A percentile compares a stretch with the other conserved stretches of the same genome.
Evolutionary conservation across 2,888 invertebrate genomes (phyloP).

Genomic region (Drosophila pseudotakahashii): DNA sequence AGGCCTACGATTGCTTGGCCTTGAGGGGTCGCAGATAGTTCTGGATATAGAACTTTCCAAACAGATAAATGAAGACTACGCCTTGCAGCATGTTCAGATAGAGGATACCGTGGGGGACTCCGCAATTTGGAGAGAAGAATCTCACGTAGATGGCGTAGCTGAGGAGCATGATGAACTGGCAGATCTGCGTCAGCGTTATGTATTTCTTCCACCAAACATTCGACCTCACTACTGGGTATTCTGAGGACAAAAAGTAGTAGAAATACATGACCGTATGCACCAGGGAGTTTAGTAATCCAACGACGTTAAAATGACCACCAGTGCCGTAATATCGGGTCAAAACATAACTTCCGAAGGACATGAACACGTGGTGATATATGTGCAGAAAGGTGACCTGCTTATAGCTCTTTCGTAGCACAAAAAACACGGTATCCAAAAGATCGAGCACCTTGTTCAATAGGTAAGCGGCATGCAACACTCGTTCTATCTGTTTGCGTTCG

Average conservation of each 20-base stretch:
- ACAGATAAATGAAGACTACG: conserved; percentile 41
- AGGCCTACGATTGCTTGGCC: conserved; percentile 4
- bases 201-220: conserved; percentile 91
- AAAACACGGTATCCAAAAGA: conserved; percentile 61
- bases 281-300: conserved; percentile 89
- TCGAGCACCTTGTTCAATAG: conserved; percentile 53
- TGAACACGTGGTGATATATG: conserved; percentile 59
- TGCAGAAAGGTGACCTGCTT: conserved; percentile 61
- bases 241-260: conserved; percentile 91
- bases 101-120: conserved; percentile 22
- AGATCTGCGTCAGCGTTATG: conserved; percentile 92
- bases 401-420: conserved; percentile 60
- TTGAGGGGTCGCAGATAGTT: conserved; percentile 30
- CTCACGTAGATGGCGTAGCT: conserved; percentile 35
- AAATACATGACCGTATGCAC: conserved; percentile 93
- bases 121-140: conserved; percentile 41
- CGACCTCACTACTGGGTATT: conserved; percentile 88
- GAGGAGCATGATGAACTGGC: conserved; percentile 85
- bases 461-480: conserved; percentile 23
- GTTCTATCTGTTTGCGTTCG: conserved; percentile 35
- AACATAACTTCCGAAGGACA: conserved; percentile 26
- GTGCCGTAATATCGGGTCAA: conserved; percentile 84
- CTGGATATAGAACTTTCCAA: conserved; percentile 49
- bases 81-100: conserved; percentile 32
- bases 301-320: conserved; percentile 88